Base-by-base conservation (phyloP, 1,140 invertebrate species). In the Trinorchestia longiramus region DNA sequence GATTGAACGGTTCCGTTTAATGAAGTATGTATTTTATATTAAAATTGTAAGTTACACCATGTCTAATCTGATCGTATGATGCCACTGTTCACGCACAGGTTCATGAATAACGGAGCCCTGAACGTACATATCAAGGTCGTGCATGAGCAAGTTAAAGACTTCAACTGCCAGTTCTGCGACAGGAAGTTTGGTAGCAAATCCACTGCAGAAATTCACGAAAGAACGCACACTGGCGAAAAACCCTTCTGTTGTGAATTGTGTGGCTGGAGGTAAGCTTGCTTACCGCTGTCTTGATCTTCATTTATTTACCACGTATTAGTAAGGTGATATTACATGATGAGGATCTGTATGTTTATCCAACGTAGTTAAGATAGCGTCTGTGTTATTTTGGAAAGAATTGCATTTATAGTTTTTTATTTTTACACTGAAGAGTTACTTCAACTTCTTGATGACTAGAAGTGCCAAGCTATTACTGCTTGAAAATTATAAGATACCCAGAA, bases 201-300 rank as follows among this genome's bases (percentile, higher is more conserved):
- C 43, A 94, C 92, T 94, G 92, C 92, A 45, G 92, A 94, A 44
- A 94, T 94, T 43, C 92, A 94, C 92, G 92, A 94, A n/a, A 44
- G 92, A 23, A 94, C 92, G 43, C 92, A 94, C 92, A 94, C 92
- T 0, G 92, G 92, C 43, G 92, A 94, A 40, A 94, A 94, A n/a
- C 92, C 92, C 92, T 94, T 94, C 92, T 94, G 92, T 40, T 94
- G 92, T 45, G 92, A 94, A 40, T 1, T 45, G 6, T 94, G 92
- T 47, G 92, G 92, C 92, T 94, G 92, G 92, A 44, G 92, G 92
- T 94, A 4, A 45, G 43, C 3, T 42, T 77, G 11, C 62, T 77
- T 1, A 23, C 62, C 36, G 1, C 62, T 77, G 6, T 53, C 47
- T 19, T 53, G 6, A 8, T 53, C 47, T 6, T 53, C 19, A 6